Base-by-base conservation (phyloP, 2,113 vertebrate genomes). In the Desmodus rotundus region DNA sequence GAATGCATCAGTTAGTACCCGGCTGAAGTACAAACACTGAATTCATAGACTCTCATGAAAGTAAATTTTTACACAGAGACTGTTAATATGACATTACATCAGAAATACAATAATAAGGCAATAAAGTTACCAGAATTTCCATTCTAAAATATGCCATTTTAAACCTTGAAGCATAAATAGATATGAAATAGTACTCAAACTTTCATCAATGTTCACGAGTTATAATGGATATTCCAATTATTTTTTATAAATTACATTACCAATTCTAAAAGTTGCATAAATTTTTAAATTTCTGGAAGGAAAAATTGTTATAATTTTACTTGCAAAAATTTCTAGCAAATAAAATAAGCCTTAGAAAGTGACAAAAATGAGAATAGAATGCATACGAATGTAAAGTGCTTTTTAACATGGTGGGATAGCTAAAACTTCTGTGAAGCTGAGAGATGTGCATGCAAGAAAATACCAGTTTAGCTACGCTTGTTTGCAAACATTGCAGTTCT, bases 231-330 rank as follows among this genome's bases (percentile, higher is more conserved):
- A 90, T 96, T 93, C 68, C 84, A 94, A 97, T 88, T 96, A 97
- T 95, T 87, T 95, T 95, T 94, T 93, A 93, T 94, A 96, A 96
- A 97, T 80, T 56, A 96, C 36, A 97, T 96, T 97, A 97, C 85
- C 89, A 96, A 65, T 93, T 96, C 93, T 36, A 83, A 96, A 91
- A 96, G n/a, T 96, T 96, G 91, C 61, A 96, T 97, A 91, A 70
- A 89, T 96, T 98, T 97, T 97, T 97, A 94, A 94, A 97, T 97
- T 97, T 97, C 96, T 97, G 91, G 91, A 96, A 97, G 95, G 50
- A 96, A 94, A 84, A 93, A 93, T 78, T 96, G 90, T 65, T 96
- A 91, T 96, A 77, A 87, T 93, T 95, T 94, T 97, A 97, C 91
- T 98, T 74, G 96, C 96, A 98, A 87, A 72, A 89, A 91, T 52